Percentiles rank a stretch among this genome's conserved stretches.
These are phyloP conservation scores for Ectobius pallidus DNA, from an alignment of 2,888 invertebrate species.

Conservation along the genomic window DNA sequence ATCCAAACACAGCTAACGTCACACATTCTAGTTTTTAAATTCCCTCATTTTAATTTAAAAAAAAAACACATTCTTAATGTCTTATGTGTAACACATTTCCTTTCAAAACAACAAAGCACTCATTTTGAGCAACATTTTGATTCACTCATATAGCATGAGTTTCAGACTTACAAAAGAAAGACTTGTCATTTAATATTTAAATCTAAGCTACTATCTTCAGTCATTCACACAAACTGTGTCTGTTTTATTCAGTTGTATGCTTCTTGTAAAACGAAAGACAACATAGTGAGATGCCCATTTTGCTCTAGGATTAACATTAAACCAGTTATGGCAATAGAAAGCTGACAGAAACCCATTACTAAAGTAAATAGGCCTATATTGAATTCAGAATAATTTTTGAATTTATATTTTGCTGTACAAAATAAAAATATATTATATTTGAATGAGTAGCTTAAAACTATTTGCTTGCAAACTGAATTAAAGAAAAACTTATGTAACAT, in stretches of 20 bases:
- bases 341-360: not conserved
- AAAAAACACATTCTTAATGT: not conserved
- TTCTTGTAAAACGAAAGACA: slow-evolving; percentile 10
- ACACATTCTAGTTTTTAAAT: not conserved
- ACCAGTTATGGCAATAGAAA: not conserved
- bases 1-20: not conserved
- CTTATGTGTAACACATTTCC: not conserved
- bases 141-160: not conserved
- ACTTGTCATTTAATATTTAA: not conserved
- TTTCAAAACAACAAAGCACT: not conserved
- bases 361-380: not conserved
- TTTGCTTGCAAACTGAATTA: too few relatives aligned
- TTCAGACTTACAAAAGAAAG: not conserved
- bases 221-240: not conserved
- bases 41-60: not conserved
- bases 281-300: slow-evolving; percentile 22
- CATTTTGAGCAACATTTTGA: slow-evolving; percentile 2
- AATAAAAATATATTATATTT: too few relatives aligned
- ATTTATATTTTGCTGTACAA: not conserved
- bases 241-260: not conserved
- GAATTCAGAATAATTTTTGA: not conserved
- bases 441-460: too few relatives aligned
- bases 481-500: too few relatives aligned
- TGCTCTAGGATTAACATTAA: not conserved
- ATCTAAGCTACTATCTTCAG: not conserved